Evolutionary conservation across 2,888 invertebrate genomes (phyloP).

Genomic region (Tiliacea aurago): DNA sequence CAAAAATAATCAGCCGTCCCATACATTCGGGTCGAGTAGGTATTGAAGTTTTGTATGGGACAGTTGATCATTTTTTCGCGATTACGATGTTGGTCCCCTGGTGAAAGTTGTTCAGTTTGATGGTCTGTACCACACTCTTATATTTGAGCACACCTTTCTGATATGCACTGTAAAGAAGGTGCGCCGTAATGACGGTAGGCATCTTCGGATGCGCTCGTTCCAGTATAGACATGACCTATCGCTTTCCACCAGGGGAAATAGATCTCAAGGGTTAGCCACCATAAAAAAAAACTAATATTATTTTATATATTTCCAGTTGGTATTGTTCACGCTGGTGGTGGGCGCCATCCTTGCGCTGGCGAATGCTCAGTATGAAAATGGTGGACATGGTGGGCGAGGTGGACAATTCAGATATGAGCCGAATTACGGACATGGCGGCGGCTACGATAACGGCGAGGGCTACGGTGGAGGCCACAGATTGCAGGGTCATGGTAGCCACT

Average conservation of each 20-base stretch:
- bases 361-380: constrained; percentile 12
- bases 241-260: too few species aligned
- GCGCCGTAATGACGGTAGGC: neutral
- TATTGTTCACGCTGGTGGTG: constrained; percentile 31
- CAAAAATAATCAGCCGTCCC: too few species aligned
- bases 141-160: too few species aligned
- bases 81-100: too few species aligned
- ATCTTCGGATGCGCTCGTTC: neutral
- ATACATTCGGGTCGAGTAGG: too few species aligned
- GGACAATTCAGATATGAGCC: constrained; percentile 10
- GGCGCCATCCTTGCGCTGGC: constrained; percentile 24
- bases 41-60: too few species aligned
- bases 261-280: neutral
- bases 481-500: neutral
- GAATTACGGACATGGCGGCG: constrained; percentile 1
- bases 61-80: too few species aligned
- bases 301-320: constrained; percentile 36
- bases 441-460: neutral
- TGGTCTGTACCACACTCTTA: too few species aligned
- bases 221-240: neutral
- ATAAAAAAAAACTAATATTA: neutral
- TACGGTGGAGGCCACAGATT: neutral
- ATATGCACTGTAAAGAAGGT: too few species aligned
- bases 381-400: neutral
- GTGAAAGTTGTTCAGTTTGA: too few species aligned